Conservation (phyloP, 2,888 invertebrate species). For the Mesochorus sp. region DNA sequence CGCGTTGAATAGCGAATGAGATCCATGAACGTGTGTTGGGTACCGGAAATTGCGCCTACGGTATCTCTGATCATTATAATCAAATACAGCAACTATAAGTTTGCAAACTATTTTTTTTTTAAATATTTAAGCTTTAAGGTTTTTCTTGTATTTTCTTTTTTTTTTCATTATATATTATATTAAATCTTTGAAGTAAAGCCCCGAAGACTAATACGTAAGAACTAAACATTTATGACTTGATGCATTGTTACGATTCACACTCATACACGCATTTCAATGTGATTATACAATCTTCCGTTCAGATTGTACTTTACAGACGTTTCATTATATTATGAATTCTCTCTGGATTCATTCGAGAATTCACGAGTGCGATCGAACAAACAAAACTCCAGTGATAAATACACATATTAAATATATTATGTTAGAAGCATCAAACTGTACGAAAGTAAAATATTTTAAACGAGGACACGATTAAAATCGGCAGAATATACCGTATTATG, state of each 20-base stretch:
- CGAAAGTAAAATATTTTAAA: slow-evolving; percentile 12
- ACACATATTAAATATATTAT: slow-evolving; percentile 24
- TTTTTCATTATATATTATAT: slow-evolving; percentile 46
- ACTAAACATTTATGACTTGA: slow-evolving; percentile 60
- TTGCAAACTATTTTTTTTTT: slow-evolving; percentile 37
- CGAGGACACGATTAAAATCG: slow-evolving; percentile 12
- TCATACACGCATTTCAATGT: too few species aligned
- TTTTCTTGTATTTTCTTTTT: not conserved
- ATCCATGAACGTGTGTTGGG: not conserved
- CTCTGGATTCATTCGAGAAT: not conserved
- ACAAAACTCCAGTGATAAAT: slow-evolving; percentile 24
- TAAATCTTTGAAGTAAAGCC: slow-evolving; percentile 58
- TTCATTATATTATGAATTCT: too few species aligned
- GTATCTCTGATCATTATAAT: slow-evolving; percentile 3
- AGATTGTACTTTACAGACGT: not conserved
- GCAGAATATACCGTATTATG: slow-evolving; percentile 22
- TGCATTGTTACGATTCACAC: slow-evolving; percentile 47
- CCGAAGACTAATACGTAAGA: slow-evolving; percentile 24
- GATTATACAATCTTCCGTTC: not conserved
- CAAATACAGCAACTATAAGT: slow-evolving; percentile 13
- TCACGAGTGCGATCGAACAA: not conserved
- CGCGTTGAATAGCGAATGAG: slow-evolving; percentile 19
- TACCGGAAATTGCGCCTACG: not conserved
- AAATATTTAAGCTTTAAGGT: slow-evolving; percentile 27
- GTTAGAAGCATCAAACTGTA: slow-evolving; percentile 42